Conservation (phyloP, 2,797 vertebrate genomes). For the Podarcis siculus region DNA sequence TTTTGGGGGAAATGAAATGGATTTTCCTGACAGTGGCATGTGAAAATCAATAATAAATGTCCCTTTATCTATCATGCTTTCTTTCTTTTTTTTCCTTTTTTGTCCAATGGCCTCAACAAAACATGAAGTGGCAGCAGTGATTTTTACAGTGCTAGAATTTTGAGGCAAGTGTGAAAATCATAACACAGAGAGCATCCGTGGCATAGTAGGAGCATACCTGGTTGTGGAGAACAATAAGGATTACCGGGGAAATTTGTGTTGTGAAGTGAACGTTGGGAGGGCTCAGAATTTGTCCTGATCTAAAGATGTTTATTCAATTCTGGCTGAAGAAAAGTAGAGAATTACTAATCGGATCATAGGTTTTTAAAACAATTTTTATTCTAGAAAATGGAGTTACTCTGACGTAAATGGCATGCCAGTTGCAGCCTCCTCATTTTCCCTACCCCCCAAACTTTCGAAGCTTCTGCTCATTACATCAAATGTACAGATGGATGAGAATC, state of each 20-base stretch:
- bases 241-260: too few relatives aligned
- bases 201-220: neutral
- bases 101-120: neutral
- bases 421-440: neutral
- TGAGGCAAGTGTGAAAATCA: neutral
- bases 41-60: conserved; percentile 4
- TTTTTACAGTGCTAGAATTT: neutral
- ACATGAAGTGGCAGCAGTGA: neutral
- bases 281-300: too few relatives aligned
- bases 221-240: neutral
- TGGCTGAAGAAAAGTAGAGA: neutral
- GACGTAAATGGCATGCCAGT: neutral
- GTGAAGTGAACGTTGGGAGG: neutral
- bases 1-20: neutral
- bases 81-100: neutral
- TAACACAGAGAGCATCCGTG: neutral
- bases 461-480: neutral
- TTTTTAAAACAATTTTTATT: neutral
- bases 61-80: neutral
- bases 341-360: neutral
- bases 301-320: neutral
- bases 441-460: neutral
- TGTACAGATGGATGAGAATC: neutral
- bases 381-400: neutral
- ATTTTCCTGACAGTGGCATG: conserved; percentile 6